Evolutionary conservation across 2,113 vertebrate species (phyloP).

Genomic region (Melanotaenia duboulayi): DNA sequence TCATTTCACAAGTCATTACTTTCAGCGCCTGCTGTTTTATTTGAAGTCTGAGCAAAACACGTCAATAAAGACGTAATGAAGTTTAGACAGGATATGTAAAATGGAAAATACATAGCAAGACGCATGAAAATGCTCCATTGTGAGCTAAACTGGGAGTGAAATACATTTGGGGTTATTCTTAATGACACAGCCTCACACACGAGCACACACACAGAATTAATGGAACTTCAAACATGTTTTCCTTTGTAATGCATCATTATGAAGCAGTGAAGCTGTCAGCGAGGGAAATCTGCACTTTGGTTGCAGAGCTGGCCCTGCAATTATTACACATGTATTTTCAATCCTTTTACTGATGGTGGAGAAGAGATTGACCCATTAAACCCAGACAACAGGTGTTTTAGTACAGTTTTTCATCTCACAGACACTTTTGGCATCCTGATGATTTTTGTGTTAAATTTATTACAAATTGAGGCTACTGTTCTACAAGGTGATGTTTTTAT

Average conservation of each 20-base stretch:
- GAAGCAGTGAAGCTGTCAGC: conserved; percentile 80
- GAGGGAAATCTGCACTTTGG: conserved; percentile 52
- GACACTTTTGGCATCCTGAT: background rate
- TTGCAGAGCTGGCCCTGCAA: conserved; percentile 49
- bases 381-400: conserved; percentile 56
- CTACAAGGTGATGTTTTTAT: conserved; percentile 1
- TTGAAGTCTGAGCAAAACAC: conserved; percentile 49
- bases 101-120: conserved; percentile 74
- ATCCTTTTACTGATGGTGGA: conserved; percentile 41
- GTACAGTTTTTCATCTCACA: conserved; percentile 23
- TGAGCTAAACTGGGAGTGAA: conserved; percentile 63
- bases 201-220: conserved; percentile 61
- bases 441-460: conserved; percentile 8
- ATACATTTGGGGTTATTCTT: conserved; percentile 61
- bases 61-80: conserved; percentile 59
- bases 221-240: conserved; percentile 80
- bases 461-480: conserved; percentile 3
- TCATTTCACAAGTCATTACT: conserved; percentile 70
- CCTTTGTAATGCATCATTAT: conserved; percentile 77
- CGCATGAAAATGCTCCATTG: conserved; percentile 66
- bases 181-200: conserved; percentile 63
- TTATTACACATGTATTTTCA: conserved; percentile 49
- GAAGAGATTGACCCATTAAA: conserved; percentile 32
- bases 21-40: conserved; percentile 59
- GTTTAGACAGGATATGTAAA: conserved; percentile 57